These are phyloP conservation scores for Chymomyza amoena DNA, from an alignment of 2,888 invertebrate genomes.

Conservation along the genomic window DNA sequence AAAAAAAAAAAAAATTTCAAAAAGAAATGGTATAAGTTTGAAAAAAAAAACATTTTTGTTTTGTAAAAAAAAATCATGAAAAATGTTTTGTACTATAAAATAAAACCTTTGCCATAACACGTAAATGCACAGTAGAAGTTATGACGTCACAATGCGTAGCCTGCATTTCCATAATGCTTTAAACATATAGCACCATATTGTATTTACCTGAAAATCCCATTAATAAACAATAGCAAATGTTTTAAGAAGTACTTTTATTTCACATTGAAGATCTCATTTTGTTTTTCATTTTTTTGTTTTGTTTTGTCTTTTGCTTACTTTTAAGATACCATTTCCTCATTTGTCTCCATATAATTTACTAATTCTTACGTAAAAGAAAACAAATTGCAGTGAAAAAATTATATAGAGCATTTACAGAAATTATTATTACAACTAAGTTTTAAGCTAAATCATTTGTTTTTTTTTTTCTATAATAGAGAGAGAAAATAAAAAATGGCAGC, in stretches of 20 bases:
- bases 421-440: constrained; percentile 43
- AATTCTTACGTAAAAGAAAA: constrained; percentile 64
- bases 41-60: too few relatives aligned
- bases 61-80: too few relatives aligned
- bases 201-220: neutral
- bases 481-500: constrained; percentile 44
- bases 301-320: constrained; percentile 40
- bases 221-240: neutral
- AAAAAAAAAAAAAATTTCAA: too few relatives aligned
- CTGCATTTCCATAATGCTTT: too few relatives aligned
- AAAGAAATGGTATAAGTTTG: too few relatives aligned
- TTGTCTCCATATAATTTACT: constrained; percentile 56
- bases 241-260: constrained; percentile 56
- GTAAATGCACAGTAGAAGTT: too few relatives aligned
- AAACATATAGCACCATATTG: too few relatives aligned
- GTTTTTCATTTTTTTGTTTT: constrained; percentile 38
- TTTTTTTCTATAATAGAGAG: neutral
- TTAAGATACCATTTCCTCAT: constrained; percentile 38
- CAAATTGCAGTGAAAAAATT: constrained; percentile 10
- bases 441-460: neutral
- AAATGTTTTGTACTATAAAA: too few relatives aligned
- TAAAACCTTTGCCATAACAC: too few relatives aligned
- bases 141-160: too few relatives aligned
- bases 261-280: constrained; percentile 65
- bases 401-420: constrained; percentile 28